Evolutionary conservation across 1,140 invertebrate species (phyloP).

Genomic region (Telenomus remus): DNA sequence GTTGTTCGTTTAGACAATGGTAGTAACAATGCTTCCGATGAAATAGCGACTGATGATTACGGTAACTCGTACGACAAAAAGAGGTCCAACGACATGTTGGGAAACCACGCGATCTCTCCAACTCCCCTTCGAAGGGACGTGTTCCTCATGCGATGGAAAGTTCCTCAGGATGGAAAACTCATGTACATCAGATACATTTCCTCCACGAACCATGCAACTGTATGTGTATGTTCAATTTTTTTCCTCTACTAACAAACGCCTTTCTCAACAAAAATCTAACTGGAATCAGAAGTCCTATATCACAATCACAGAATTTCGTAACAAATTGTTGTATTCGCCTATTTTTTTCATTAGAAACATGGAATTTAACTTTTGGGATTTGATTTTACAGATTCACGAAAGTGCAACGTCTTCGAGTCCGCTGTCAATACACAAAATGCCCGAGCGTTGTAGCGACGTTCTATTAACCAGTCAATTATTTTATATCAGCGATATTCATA

Average conservation of each 20-base stretch:
- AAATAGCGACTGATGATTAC: constrained; percentile 40
- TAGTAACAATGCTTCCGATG: constrained; percentile 59
- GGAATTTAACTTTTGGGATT: constrained; percentile 46
- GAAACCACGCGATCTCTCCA: constrained; percentile 50
- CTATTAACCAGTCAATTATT: constrained; percentile 80
- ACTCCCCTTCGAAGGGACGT: constrained; percentile 69
- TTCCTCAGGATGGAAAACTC: constrained; percentile 71
- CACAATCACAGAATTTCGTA: too few species aligned
- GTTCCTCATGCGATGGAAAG: constrained; percentile 73
- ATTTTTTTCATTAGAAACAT: too few species aligned
- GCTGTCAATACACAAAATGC: constrained; percentile 82
- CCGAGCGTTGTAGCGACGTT: constrained; percentile 76
- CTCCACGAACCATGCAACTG: constrained; percentile 74
- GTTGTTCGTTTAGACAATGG: constrained; percentile 57
- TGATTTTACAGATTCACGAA: constrained; percentile 77
- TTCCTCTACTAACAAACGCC: neutral
- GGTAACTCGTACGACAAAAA: constrained; percentile 48
- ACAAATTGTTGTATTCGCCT: too few species aligned
- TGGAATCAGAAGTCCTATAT: too few species aligned
- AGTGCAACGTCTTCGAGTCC: constrained; percentile 80
- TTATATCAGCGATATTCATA: constrained; percentile 76
- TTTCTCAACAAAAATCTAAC: neutral
- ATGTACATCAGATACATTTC: constrained; percentile 75
- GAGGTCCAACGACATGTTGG: constrained; percentile 22
- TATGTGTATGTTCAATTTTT: constrained; percentile 59